Conservation (phyloP, 1,140 invertebrate genomes). For the Drosophila subobscura region DNA sequence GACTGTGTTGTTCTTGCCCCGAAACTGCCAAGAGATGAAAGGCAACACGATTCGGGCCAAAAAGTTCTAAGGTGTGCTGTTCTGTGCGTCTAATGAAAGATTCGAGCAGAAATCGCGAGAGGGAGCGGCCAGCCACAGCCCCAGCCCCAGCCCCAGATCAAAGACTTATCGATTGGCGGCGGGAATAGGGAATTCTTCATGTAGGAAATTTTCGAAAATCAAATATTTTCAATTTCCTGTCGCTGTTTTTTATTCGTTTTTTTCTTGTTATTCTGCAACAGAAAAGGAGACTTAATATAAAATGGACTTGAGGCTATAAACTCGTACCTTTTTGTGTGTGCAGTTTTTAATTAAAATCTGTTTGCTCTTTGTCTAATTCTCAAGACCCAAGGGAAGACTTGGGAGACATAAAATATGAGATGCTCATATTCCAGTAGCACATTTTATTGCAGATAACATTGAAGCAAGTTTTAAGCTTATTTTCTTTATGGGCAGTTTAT, state of each 20-base stretch:
- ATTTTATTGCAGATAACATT: no score
- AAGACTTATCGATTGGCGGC: constrained; percentile 38
- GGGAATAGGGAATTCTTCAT: constrained; percentile 21
- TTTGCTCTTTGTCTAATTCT: no score
- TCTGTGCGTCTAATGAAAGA: constrained; percentile 43
- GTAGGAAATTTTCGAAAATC: constrained; percentile 38
- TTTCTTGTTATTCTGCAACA: not conserved
- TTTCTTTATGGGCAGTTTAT: no score
- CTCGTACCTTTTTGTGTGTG: constrained; percentile 2
- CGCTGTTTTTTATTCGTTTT: not conserved
- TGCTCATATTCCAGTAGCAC: no score
- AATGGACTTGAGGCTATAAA: constrained; percentile 4
- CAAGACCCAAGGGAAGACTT: no score
- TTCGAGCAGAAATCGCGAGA: constrained; percentile 38
- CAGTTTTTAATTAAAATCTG: constrained; percentile 31
- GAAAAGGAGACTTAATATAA: constrained; percentile 3
- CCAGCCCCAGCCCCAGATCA: constrained; percentile 44
- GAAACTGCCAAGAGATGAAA: constrained; percentile 40
- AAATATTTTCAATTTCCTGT: constrained; percentile 52
- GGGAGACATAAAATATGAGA: no score
- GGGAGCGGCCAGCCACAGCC: constrained; percentile 13
- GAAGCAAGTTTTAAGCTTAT: no score
- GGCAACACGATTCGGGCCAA: constrained; percentile 39
- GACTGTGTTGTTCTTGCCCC: constrained; percentile 29
- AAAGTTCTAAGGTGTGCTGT: constrained; percentile 32